Evolutionary conservation across 2,888 invertebrate genomes (phyloP).

Genomic region (Ectemnius lituratus): DNA sequence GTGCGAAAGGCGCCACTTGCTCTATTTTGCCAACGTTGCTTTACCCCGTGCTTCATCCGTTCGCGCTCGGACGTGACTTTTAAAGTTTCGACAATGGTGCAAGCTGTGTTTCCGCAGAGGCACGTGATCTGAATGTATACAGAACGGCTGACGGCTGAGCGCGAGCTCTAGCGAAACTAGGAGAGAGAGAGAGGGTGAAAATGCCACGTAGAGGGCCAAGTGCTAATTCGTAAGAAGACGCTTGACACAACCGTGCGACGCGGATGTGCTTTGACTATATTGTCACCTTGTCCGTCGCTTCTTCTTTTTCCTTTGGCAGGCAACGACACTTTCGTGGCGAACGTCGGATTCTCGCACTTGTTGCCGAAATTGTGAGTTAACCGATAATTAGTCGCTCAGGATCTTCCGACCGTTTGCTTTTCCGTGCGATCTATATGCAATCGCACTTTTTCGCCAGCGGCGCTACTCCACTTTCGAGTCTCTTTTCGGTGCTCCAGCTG

Average conservation of each 20-base stretch:
- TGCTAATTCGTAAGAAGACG: constrained; percentile 42
- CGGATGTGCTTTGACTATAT: constrained; percentile 7
- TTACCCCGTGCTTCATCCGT: constrained; percentile 30
- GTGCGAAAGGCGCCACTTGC: not conserved
- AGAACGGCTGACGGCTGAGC: not conserved
- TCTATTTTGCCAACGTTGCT: constrained; percentile 17
- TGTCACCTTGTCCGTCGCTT: constrained; percentile 9
- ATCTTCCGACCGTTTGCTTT: constrained; percentile 29
- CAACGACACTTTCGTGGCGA: constrained; percentile 33
- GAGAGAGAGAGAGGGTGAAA: constrained; percentile 11
- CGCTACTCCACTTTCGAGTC: constrained; percentile 1
- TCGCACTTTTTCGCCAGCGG: constrained; percentile 1
- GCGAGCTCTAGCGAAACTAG: not conserved
- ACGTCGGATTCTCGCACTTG: constrained; percentile 57
- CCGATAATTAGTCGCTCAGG: constrained; percentile 48
- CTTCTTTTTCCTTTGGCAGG: constrained; percentile 22
- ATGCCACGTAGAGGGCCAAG: constrained; percentile 21
- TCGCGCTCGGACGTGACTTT: constrained; percentile 43
- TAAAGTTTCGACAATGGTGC: constrained; percentile 50
- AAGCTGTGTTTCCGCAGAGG: constrained; percentile 53
- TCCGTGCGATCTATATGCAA: constrained; percentile 14
- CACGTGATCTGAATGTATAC: constrained; percentile 49
- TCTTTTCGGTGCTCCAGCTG: not conserved
- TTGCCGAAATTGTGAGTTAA: constrained; percentile 57
- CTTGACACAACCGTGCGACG: constrained; percentile 22